Base-by-base conservation (phyloP, 2,113 vertebrate genomes). In the Bufo gargarizans region DNA sequence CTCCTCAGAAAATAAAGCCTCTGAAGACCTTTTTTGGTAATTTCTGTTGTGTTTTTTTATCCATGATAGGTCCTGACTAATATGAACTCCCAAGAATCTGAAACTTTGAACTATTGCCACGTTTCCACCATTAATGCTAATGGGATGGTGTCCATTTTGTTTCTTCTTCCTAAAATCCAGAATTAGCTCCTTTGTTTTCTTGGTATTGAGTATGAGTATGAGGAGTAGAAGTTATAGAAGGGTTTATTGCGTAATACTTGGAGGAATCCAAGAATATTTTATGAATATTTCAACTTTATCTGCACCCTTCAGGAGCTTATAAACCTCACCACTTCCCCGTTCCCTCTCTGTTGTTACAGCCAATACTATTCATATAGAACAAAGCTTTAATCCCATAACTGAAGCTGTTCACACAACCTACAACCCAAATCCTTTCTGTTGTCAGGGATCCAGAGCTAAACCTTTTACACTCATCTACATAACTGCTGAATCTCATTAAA, bases 391-490 rank as follows among this genome's bases (percentile, higher is more conserved):
- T 80, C 77, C 53, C n/a, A 59, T 80, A 43, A 80, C 13, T 49
- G 55, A 80, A 80, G 49, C 53, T 59, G 13, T 17, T 80, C 77
- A 80, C 77, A 59, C 4, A 9, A 9, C 45, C 72, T 50, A 76
- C 72, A 50, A 76, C 7, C 72, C 72, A 76, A 76, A 76, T 49
- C 72, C 72, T 76, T 13, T 76, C 72, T 49, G 45, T 71, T 71
- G 67, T 76, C 72, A 76, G 72, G 14, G 17, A 47, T 50, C 77
- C 77, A 43, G 50, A 59, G 22, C 13, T 80, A 80, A 80, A 80
- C 77, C 77, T 80, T 59, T 80, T 59, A 80, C n/a, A 80, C 49
- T 58, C 77, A 80, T 80, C 77, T 58, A 59, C 55, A 80, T 80
- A 80, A 17, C 77, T 59, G n/a, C 77, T 80, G 55, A 80, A 80